These are phyloP conservation scores for Buathra laborator DNA, from an alignment of 2,888 invertebrate species.

Conservation along the genomic window DNA sequence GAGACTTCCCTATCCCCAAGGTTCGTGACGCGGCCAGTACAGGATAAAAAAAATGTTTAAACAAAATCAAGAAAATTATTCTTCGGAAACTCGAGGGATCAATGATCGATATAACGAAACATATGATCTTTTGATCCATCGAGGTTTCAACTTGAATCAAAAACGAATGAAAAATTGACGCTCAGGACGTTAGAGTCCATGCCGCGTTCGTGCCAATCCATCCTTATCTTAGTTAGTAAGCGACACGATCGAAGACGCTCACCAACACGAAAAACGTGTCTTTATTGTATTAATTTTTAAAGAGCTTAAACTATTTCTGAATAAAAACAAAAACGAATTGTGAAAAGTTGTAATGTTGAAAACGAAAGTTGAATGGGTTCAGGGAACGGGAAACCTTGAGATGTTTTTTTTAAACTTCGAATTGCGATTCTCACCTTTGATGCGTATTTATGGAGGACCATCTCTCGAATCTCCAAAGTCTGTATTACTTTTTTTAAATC, in stretches of 20 bases:
- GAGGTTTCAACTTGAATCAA: background rate
- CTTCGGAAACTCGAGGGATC: background rate
- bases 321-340: slow-evolving; percentile 69
- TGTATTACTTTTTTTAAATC: background rate
- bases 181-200: background rate
- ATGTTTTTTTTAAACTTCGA: background rate
- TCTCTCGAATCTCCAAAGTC: background rate
- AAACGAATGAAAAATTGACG: slow-evolving; percentile 9
- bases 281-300: slow-evolving; percentile 71
- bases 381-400: slow-evolving; percentile 12
- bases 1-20: slow-evolving; percentile 31
- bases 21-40: slow-evolving; percentile 43
- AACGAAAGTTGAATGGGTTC: slow-evolving; percentile 27
- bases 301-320: slow-evolving; percentile 74
- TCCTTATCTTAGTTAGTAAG: slow-evolving; percentile 71
- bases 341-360: background rate
- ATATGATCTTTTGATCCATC: background rate
- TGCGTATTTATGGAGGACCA: background rate
- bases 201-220: slow-evolving; percentile 42
- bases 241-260: slow-evolving; percentile 50
- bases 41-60: slow-evolving; percentile 12
- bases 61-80: slow-evolving; percentile 9
- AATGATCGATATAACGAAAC: background rate
- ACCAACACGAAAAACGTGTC: slow-evolving; percentile 21
- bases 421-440: background rate